Conservation (phyloP, 2,888 invertebrate species). For the Phyto melanocephala region DNA sequence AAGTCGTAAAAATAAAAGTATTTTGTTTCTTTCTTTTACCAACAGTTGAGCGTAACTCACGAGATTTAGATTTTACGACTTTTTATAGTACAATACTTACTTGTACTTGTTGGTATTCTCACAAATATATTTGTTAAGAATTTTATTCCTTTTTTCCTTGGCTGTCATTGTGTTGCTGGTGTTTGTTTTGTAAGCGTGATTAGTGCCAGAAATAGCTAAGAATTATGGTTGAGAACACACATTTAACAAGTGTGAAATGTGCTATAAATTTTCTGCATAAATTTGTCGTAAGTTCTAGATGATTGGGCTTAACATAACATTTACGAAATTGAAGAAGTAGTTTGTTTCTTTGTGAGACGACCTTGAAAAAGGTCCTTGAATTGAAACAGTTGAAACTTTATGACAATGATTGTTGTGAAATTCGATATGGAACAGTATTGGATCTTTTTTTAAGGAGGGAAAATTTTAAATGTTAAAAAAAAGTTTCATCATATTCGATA, state of each 20-base stretch:
- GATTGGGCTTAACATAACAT: constrained; percentile 25
- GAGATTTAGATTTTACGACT: constrained; percentile 62
- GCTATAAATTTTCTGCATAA: constrained; percentile 44
- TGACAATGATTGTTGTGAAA: neutral
- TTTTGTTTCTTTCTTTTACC: constrained; percentile 33
- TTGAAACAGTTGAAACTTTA: constrained; percentile 8
- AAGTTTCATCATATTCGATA: no score
- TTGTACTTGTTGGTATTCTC: neutral
- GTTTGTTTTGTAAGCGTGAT: constrained; percentile 33
- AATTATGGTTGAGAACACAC: constrained; percentile 1
- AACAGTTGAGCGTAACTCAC: constrained; percentile 47
- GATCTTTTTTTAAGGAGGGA: no score
- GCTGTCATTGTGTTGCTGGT: neutral
- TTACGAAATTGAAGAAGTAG: neutral
- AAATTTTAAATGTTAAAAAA: no score
- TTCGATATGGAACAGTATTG: no score
- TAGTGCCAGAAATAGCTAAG: constrained; percentile 35
- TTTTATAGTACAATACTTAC: no score
- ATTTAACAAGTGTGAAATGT: constrained; percentile 53
- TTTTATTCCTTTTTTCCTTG: constrained; percentile 29
- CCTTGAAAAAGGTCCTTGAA: constrained; percentile 56
- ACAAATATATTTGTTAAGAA: constrained; percentile 53
- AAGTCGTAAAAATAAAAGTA: constrained; percentile 75
- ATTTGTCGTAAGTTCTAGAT: constrained; percentile 43
- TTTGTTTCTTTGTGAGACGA: neutral